Conservation (phyloP, 2,113 vertebrate species). For the Formicarius rufipectus region DNA sequence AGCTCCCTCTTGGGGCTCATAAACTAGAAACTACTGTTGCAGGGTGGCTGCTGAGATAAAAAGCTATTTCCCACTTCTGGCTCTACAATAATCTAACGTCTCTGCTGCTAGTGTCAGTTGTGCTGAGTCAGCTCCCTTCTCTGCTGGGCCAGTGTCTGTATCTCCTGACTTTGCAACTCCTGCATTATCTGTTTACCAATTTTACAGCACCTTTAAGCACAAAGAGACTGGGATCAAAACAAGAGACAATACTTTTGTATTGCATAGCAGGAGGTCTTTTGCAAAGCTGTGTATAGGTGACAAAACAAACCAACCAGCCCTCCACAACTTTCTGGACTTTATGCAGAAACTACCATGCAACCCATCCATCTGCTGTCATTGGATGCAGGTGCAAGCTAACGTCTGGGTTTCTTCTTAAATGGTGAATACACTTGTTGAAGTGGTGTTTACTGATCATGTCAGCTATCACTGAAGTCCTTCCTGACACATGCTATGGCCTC, state of each 20-base stretch:
- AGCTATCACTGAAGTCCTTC: background rate
- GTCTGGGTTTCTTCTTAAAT: background rate
- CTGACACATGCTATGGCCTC: background rate
- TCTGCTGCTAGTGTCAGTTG: background rate
- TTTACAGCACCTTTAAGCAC: background rate
- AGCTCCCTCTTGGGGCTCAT: background rate
- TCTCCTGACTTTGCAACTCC: background rate
- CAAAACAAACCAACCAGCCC: background rate
- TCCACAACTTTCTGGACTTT: background rate
- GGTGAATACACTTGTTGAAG: background rate
- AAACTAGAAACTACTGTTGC: background rate
- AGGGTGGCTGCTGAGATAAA: background rate
- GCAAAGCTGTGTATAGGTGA: background rate
- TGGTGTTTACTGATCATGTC: background rate
- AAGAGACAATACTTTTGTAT: background rate
- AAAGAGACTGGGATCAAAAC: background rate
- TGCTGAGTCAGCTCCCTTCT: slow-evolving; percentile 20
- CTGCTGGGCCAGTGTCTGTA: background rate
- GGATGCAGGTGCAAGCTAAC: background rate
- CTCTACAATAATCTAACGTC: background rate
- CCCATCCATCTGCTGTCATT: background rate
- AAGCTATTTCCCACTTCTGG: background rate
- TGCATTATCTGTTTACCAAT: background rate
- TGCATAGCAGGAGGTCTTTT: background rate
- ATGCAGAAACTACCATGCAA: background rate